Evolutionary conservation across 2,888 invertebrate genomes (phyloP), one percentile per base, ranked within the genome.

Genomic region (Acrobasis consociella): DNA sequence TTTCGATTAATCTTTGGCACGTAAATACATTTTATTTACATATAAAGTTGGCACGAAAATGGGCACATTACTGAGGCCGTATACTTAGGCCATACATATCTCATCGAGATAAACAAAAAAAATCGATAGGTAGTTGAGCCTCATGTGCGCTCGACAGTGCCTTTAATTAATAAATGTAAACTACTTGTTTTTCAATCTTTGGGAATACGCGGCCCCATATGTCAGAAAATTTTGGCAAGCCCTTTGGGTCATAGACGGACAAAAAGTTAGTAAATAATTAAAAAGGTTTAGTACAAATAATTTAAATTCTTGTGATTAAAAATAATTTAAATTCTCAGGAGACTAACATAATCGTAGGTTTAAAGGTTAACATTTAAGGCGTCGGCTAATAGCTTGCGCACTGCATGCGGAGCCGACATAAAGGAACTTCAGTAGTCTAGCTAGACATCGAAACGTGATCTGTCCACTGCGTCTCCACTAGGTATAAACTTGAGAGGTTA

Each of bases 41-140:
- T 66, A 69, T 16, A 71, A 56, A 66, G 9, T 80, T 82, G 77
- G 77, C 82, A 81, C 78, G 67, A 67, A 71, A 69, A 75, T 81
- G 73, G 76, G 78, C 77, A 76, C 69, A 64, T 66, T 64, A 67
- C 66, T 65, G 69, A 68, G 68, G 72, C 75, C 71, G 64, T 69
- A 67, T 42, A 49, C 15, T 69, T 79, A 81, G 80, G 75, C 78
- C 76, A 60, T 67, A 63, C 76, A 60, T 67, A 63, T 74, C 68
- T 72, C 71, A 70, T 70, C 66, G 64, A 71, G 65, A 66, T 67
- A 63, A 61, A 65, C 17, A 16, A 51, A 51, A 46, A 49, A n/a
- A n/a, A 3, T 22, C 22, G 8, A 17, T 16, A 17, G 11, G 49
- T 37, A 49, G 58, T 31, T 49, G 49, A 46, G 17, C 22, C 0